Conservation (phyloP, 2,888 invertebrate genomes). For the Oligia strigilis region DNA sequence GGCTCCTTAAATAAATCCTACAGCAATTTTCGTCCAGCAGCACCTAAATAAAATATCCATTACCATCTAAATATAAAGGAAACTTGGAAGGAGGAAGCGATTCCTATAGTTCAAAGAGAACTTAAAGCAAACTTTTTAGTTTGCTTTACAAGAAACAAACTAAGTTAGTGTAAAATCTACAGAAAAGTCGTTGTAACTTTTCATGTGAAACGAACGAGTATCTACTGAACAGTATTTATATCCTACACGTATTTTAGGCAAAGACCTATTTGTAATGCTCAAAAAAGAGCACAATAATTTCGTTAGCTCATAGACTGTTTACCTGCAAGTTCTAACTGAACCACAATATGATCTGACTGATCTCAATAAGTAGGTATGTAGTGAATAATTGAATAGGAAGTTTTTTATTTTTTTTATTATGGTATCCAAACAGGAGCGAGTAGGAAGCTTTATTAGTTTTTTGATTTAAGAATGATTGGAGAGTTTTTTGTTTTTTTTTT, state of each 20-base stretch:
- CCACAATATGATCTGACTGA: neutral
- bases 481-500: neutral
- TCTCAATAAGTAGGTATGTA: neutral
- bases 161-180: slow-evolving; percentile 64
- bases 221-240: slow-evolving; percentile 52
- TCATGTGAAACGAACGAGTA: slow-evolving; percentile 60
- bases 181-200: slow-evolving; percentile 63
- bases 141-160: slow-evolving; percentile 53
- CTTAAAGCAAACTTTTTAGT: slow-evolving; percentile 51
- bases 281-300: neutral
- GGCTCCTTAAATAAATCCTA: slow-evolving; percentile 1
- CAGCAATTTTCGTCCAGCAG: slow-evolving; percentile 12
- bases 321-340: neutral
- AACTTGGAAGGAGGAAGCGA: slow-evolving; percentile 44
- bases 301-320: neutral
- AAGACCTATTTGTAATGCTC: neutral
- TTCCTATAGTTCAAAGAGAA: slow-evolving; percentile 60
- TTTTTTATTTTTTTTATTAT: neutral
- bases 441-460: neutral
- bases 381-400: neutral
- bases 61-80: slow-evolving; percentile 50
- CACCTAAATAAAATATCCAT: slow-evolving; percentile 54
- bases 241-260: slow-evolving; percentile 1
- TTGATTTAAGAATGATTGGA: neutral
- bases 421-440: neutral